Percentiles rank a stretch among this genome's conserved stretches.
phyloP scores from a whole-genome alignment of 2,888 invertebrate genomes.

The Leptopterna dolabrata region DNA sequence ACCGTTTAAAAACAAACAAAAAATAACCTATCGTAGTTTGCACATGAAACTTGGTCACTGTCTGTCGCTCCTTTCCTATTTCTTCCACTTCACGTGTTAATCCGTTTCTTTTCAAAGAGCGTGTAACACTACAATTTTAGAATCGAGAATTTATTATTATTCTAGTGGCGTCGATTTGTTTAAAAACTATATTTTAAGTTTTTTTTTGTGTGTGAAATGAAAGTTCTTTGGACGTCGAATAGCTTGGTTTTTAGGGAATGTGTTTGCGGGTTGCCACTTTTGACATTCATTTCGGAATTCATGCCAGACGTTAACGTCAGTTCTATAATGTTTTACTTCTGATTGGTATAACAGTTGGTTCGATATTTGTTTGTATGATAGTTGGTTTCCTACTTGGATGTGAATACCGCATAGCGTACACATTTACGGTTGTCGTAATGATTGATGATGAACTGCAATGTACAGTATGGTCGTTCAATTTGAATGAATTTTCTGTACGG shows the following conservation, averaged over 20 bases:
- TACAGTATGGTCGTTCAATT: no score
- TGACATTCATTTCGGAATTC: not conserved
- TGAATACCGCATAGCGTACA: no score
- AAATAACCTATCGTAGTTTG: constrained; percentile 38
- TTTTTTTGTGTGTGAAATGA: not conserved
- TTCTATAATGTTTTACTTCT: no score
- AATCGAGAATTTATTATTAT: not conserved
- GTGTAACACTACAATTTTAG: not conserved
- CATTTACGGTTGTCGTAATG: no score
- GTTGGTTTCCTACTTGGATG: no score
- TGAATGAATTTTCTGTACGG: no score
- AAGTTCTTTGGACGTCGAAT: not conserved
- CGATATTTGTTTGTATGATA: no score
- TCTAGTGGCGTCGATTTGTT: not conserved
- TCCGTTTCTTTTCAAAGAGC: not conserved
- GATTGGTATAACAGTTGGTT: no score
- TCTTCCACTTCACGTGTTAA: not conserved
- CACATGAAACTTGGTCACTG: constrained; percentile 42
- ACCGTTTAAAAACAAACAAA: not conserved
- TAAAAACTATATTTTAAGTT: not conserved
- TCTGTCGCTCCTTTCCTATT: constrained; percentile 33
- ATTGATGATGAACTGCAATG: no score
- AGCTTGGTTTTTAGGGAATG: not conserved
- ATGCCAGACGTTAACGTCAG: no score
- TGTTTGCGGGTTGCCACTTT: not conserved